These are phyloP conservation scores for Nebria ingens DNA, from an alignment of 1,140 invertebrate species.

Conservation along the genomic window DNA sequence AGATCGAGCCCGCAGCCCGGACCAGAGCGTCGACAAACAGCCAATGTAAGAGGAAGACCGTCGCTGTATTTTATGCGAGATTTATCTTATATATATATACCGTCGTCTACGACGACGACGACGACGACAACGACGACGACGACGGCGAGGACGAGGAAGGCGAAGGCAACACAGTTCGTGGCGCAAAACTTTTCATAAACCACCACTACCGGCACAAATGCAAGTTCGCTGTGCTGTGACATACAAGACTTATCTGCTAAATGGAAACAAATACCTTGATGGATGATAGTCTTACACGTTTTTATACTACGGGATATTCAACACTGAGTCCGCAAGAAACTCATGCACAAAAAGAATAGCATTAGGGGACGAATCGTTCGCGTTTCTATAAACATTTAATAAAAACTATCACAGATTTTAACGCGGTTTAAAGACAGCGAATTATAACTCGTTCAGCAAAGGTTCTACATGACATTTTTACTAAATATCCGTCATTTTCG, in stretches of 20 bases:
- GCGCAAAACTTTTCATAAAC: not conserved
- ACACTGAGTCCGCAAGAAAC: too few relatives aligned
- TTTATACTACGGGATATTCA: too few relatives aligned
- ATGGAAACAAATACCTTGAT: conserved; percentile 9
- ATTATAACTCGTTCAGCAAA: too few relatives aligned
- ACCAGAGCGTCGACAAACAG: not conserved
- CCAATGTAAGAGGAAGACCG: not conserved
- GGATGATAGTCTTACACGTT: not conserved
- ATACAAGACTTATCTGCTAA: conserved; percentile 3
- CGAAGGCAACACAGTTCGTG: too few relatives aligned
- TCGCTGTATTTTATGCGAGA: conserved; percentile 2
- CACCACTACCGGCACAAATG: not conserved
- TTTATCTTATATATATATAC: conserved; percentile 10
- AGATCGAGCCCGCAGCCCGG: not conserved
- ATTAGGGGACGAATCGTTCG: not conserved
- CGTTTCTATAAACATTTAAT: not conserved
- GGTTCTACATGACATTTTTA: too few relatives aligned
- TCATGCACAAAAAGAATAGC: not conserved
- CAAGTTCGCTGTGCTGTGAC: conserved; percentile 1
- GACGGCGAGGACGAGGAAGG: too few relatives aligned
- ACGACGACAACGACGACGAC: too few relatives aligned
- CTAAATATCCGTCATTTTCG: too few relatives aligned
- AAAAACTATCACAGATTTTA: too few relatives aligned
- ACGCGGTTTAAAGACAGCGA: too few relatives aligned
- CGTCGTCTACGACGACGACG: too few relatives aligned